Percentiles rank a stretch among this genome's conserved stretches.
phyloP scores from a whole-genome alignment of 2,888 invertebrate genomes.

The Anagyrus pseudococci region DNA sequence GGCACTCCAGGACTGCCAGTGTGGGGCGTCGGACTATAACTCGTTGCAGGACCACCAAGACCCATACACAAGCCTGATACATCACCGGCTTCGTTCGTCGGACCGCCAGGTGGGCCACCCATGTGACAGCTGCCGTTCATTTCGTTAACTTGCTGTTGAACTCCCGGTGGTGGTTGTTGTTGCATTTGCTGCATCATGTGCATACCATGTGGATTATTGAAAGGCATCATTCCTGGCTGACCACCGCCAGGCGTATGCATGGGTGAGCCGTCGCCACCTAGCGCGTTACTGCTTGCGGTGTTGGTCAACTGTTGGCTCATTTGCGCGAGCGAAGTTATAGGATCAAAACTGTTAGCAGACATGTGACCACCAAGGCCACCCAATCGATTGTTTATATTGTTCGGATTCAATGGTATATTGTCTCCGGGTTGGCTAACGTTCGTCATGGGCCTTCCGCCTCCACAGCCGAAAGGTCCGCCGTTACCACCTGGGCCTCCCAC shows the following conservation, averaged over 20 bases:
- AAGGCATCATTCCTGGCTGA: slow-evolving; percentile 66
- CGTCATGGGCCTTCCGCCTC: slow-evolving; percentile 53
- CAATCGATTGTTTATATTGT: slow-evolving; percentile 64
- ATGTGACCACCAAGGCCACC: slow-evolving; percentile 56
- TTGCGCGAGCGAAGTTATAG: slow-evolving; percentile 91
- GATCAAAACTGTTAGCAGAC: slow-evolving; percentile 79
- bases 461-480: slow-evolving; percentile 45
- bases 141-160: slow-evolving; percentile 55
- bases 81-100: slow-evolving; percentile 51
- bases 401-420: slow-evolving; percentile 73
- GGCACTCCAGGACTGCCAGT: slow-evolving; percentile 57
- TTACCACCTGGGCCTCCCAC: slow-evolving; percentile 42
- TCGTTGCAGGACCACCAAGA: slow-evolving; percentile 54
- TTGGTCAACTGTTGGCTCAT: slow-evolving; percentile 93
- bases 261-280: slow-evolving; percentile 64
- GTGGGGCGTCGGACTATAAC: slow-evolving; percentile 58
- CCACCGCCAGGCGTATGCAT: slow-evolving; percentile 53
- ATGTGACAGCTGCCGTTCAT: slow-evolving; percentile 61
- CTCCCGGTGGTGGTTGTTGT: slow-evolving; percentile 45
- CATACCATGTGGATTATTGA: slow-evolving; percentile 63
- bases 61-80: slow-evolving; percentile 59
- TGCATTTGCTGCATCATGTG: slow-evolving; percentile 60
- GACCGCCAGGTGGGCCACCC: slow-evolving; percentile 31
- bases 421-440: slow-evolving; percentile 62
- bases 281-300: slow-evolving; percentile 69